phyloP scores from a whole-genome alignment of 2,113 vertebrate genomes.

The Alligator sinensis region DNA sequence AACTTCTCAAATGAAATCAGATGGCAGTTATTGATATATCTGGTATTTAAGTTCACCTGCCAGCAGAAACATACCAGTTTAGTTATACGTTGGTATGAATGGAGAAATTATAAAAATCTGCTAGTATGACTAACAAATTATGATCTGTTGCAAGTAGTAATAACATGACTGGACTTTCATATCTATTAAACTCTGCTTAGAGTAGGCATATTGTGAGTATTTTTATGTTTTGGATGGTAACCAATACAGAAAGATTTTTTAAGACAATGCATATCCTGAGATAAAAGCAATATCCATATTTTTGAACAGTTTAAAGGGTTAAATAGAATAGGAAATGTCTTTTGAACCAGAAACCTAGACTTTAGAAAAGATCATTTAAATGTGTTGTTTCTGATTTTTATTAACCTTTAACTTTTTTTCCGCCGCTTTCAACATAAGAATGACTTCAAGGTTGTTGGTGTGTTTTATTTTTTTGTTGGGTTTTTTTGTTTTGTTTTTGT shows the following conservation, averaged over 20 bases:
- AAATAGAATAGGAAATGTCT: not conserved
- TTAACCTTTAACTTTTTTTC: not conserved
- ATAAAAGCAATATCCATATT: not conserved
- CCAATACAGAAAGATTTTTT: not conserved
- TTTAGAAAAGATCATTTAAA: not conserved
- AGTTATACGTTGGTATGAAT: not conserved
- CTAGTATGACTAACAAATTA: not conserved
- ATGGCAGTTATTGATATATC: not conserved
- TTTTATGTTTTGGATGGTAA: not conserved
- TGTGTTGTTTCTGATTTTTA: not conserved
- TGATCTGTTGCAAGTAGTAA: not conserved
- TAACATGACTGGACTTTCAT: not conserved
- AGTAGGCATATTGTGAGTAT: not conserved
- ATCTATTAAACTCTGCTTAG: not conserved
- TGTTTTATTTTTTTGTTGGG: not conserved
- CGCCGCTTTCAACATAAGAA: not conserved
- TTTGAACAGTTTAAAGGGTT: not conserved
- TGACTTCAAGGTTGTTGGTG: not conserved
- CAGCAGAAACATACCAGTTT: not conserved
- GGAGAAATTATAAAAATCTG: not conserved
- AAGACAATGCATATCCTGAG: not conserved
- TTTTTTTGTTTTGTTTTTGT: slow-evolving; percentile 25
- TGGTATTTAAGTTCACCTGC: not conserved
- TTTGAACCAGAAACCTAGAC: not conserved
- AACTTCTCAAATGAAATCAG: not conserved